phyloP scores from a whole-genome alignment of 1,140 invertebrate genomes.

The Lineus longissimus region DNA sequence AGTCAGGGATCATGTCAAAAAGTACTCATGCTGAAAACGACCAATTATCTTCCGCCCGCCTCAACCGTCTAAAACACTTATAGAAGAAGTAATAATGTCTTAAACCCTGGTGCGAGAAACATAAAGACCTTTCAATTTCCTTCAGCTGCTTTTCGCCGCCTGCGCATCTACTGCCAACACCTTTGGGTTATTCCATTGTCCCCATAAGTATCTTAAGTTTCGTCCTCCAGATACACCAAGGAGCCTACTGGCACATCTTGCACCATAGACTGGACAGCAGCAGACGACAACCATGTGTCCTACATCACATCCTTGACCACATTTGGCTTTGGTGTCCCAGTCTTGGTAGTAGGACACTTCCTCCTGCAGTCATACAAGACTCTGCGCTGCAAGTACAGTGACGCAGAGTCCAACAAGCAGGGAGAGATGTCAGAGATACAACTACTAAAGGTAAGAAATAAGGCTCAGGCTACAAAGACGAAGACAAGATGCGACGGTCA shows the following conservation, averaged over 20 bases:
- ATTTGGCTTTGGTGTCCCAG: slow-evolving; percentile 17
- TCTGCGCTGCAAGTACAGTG: no score
- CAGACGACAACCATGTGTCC: slow-evolving; percentile 27
- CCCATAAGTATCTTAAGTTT: not conserved
- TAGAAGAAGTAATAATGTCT: not conserved
- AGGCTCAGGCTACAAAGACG: no score
- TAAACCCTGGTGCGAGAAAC: not conserved
- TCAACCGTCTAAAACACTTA: not conserved
- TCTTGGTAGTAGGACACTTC: slow-evolving; percentile 7
- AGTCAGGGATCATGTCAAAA: not conserved
- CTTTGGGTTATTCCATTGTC: no score
- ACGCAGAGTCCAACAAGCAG: no score
- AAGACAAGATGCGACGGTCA: no score
- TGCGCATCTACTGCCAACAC: not conserved
- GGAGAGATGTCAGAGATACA: no score
- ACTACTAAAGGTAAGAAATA: no score
- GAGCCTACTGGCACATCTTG: slow-evolving; percentile 31
- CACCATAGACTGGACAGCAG: slow-evolving; percentile 30
- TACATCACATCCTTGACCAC: slow-evolving; percentile 23
- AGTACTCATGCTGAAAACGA: not conserved
- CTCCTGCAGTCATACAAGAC: not conserved
- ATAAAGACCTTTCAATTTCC: not conserved
- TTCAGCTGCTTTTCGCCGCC: not conserved
- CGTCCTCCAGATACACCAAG: slow-evolving; percentile 24
- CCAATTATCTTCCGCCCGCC: not conserved